phyloP scores from a whole-genome alignment of 2,113 vertebrate species.

The Zapus hudsonius region DNA sequence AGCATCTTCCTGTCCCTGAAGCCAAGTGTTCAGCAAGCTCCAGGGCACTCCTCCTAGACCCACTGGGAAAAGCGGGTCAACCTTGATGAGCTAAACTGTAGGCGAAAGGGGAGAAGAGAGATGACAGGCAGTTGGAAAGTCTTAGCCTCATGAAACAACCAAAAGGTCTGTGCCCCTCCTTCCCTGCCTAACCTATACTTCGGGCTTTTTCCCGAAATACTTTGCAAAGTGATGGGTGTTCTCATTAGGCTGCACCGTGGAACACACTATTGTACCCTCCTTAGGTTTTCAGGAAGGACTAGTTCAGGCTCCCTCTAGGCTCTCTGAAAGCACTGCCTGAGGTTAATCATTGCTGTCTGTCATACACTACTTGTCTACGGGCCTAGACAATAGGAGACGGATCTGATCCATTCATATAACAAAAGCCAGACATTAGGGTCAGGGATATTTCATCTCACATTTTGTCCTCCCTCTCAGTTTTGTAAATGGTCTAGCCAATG shows the following conservation, averaged over 20 bases:
- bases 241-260: neutral
- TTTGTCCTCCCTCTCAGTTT: neutral
- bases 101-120: neutral
- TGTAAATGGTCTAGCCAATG: neutral
- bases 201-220: neutral
- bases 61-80: neutral
- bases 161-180: neutral
- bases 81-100: conserved; percentile 28
- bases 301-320: neutral
- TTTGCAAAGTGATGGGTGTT: neutral
- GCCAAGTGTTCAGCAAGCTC: conserved; percentile 27
- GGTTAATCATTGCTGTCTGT: neutral
- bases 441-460: neutral
- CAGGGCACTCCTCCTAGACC: conserved; percentile 35
- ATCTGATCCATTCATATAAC: neutral
- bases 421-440: neutral
- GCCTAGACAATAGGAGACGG: neutral
- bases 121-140: conserved; percentile 17
- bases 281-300: neutral
- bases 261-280: neutral
- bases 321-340: neutral
- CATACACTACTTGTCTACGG: neutral
- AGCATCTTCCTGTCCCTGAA: conserved; percentile 25
- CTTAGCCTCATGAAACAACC: neutral
- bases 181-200: neutral